These are phyloP conservation scores for Platyrinchus mystaceus DNA, from an alignment of 2,797 vertebrate genomes.

Conservation along the genomic window DNA sequence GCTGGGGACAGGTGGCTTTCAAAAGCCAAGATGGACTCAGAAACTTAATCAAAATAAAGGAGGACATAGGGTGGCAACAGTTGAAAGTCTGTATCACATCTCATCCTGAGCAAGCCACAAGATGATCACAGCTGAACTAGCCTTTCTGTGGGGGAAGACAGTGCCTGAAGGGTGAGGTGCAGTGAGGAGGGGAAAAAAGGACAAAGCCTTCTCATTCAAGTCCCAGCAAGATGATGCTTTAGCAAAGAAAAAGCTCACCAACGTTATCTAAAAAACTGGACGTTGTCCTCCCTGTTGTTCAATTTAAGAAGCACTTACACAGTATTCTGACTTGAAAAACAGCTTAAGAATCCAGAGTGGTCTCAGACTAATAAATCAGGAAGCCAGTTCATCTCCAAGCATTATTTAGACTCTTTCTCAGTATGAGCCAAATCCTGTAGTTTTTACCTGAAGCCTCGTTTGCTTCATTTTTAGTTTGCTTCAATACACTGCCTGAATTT, in stretches of 20 bases:
- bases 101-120: not conserved
- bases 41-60: not conserved
- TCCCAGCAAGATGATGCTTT: not conserved
- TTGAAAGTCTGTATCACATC: not conserved
- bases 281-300: not conserved
- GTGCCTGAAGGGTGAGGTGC: not conserved
- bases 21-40: not conserved
- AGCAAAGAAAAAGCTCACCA: not conserved
- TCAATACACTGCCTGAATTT: not conserved
- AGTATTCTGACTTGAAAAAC: not conserved
- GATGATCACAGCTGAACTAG: not conserved
- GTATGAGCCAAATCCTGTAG: not conserved
- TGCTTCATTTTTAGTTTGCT: not conserved
- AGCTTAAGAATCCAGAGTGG: not conserved
- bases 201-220: not conserved
- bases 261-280: not conserved
- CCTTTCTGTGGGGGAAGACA: not conserved
- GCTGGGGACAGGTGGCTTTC: not conserved
- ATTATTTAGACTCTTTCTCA: not conserved
- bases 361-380: not conserved
- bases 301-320: not conserved
- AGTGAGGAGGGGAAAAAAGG: not conserved
- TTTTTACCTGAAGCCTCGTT: not conserved
- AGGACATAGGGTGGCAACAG: not conserved
- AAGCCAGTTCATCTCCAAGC: not conserved